Evolutionary conservation across 2,113 vertebrate genomes (phyloP).

Genomic region (Sturnus vulgaris): DNA sequence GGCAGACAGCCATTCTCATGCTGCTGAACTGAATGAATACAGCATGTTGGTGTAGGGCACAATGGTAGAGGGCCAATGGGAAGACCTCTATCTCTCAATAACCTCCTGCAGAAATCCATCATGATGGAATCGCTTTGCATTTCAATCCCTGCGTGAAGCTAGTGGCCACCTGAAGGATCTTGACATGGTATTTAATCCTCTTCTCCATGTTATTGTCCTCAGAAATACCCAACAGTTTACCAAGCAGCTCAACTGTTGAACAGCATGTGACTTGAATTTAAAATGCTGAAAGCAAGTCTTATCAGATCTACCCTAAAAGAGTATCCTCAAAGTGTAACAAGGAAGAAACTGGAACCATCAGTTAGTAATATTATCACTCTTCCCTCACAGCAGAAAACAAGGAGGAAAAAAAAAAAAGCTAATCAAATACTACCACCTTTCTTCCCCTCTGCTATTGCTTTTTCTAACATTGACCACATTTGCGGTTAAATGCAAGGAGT

Average conservation of each 20-base stretch:
- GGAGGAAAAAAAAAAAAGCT: neutral
- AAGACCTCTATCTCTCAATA: neutral
- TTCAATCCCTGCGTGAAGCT: neutral
- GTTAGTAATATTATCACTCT: neutral
- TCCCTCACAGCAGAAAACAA: neutral
- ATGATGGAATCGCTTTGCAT: neutral
- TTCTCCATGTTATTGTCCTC: neutral
- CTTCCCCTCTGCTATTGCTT: constrained; percentile 9
- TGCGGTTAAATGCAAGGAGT: constrained; percentile 54
- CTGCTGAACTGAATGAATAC: neutral
- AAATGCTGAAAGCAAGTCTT: neutral
- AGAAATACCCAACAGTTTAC: neutral
- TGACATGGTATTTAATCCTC: neutral
- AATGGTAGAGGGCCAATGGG: accelerated
- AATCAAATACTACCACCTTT: constrained; percentile 57
- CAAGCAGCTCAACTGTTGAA: neutral
- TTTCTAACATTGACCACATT: constrained; percentile 44
- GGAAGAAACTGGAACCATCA: neutral
- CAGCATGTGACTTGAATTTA: neutral
- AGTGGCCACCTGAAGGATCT: neutral
- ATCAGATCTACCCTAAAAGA: neutral
- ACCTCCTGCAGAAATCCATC: neutral
- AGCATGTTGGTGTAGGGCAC: neutral
- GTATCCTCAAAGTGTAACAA: neutral
- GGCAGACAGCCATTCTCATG: neutral